Percentiles rank a stretch among this genome's conserved stretches.
Conservation (phyloP, 2,113 vertebrate genomes). For the Sterrhoptilus dennistouni region DNA sequence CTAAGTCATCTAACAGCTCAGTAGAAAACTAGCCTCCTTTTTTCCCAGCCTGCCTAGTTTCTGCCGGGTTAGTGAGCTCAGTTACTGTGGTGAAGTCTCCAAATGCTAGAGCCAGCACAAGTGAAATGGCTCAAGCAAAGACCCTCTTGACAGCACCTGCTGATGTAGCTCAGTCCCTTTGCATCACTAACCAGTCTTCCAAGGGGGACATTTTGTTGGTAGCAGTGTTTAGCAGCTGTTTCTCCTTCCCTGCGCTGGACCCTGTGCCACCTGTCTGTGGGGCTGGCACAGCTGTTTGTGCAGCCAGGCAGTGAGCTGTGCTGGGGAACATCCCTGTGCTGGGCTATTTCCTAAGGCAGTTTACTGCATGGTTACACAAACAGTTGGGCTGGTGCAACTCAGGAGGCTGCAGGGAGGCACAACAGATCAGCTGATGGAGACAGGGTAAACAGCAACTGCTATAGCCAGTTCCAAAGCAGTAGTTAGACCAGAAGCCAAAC, state of each 20-base stretch:
- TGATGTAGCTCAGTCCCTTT: background rate
- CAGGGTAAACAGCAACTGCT: background rate
- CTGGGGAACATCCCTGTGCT: fast-evolving
- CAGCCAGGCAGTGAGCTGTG: background rate
- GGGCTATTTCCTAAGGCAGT: background rate
- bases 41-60: background rate
- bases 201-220: background rate
- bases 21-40: background rate
- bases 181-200: background rate
- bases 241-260: fast-evolving
- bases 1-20: background rate
- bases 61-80: background rate
- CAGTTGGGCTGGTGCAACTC: background rate
- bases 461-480: background rate
- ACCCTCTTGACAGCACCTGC: background rate
- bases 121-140: background rate
- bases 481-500: background rate
- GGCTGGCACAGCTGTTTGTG: background rate
- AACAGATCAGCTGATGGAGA: background rate
- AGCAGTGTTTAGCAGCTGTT: background rate
- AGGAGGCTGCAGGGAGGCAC: background rate
- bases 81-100: background rate
- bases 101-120: background rate
- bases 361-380: constrained; percentile 1
- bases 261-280: background rate